Conservation (phyloP, 2,797 vertebrate genomes). For the Geotrypetes seraphini region DNA sequence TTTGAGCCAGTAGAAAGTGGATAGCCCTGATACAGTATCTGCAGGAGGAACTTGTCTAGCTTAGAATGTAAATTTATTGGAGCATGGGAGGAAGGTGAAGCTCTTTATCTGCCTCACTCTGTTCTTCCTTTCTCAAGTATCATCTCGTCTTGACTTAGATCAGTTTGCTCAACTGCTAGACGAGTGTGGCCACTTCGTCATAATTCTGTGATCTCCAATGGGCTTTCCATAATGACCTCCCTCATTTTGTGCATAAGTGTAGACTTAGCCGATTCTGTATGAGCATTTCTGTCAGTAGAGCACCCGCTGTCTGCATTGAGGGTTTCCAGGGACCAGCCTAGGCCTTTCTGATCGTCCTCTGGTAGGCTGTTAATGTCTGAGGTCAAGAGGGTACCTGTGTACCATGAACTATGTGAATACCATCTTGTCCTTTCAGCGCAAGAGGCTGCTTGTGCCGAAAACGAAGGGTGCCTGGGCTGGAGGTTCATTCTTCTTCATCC, state of each 20-base stretch:
- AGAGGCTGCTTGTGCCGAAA: slow-evolving; percentile 86
- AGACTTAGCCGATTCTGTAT: slow-evolving; percentile 94
- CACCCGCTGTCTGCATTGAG: slow-evolving; percentile 65
- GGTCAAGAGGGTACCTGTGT: slow-evolving; percentile 86
- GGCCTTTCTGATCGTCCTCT: slow-evolving; percentile 88
- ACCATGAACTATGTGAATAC: slow-evolving; percentile 82
- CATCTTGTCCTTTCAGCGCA: slow-evolving; percentile 81
- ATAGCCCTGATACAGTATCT: slow-evolving; percentile 26
- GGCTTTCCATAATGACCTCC: slow-evolving; percentile 73
- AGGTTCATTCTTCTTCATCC: slow-evolving; percentile 67
- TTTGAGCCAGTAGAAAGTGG: slow-evolving; percentile 23
- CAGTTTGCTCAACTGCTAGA: slow-evolving; percentile 40
- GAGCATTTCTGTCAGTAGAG: slow-evolving; percentile 77
- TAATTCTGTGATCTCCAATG: slow-evolving; percentile 93
- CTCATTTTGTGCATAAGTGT: slow-evolving; percentile 87
- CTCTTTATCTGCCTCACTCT: not conserved
- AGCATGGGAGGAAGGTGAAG: slow-evolving; percentile 8
- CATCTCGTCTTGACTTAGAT: slow-evolving; percentile 1
- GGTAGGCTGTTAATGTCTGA: slow-evolving; percentile 95
- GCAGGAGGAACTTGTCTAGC: no score
- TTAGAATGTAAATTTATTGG: no score
- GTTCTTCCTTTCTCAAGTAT: not conserved
- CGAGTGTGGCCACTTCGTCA: slow-evolving; percentile 72
- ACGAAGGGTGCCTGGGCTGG: slow-evolving; percentile 71
- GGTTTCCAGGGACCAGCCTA: slow-evolving; percentile 85